Percentiles rank a stretch among this genome's conserved stretches.
phyloP scores from a whole-genome alignment of 2,113 vertebrate species.

The Panthera tigris region DNA sequence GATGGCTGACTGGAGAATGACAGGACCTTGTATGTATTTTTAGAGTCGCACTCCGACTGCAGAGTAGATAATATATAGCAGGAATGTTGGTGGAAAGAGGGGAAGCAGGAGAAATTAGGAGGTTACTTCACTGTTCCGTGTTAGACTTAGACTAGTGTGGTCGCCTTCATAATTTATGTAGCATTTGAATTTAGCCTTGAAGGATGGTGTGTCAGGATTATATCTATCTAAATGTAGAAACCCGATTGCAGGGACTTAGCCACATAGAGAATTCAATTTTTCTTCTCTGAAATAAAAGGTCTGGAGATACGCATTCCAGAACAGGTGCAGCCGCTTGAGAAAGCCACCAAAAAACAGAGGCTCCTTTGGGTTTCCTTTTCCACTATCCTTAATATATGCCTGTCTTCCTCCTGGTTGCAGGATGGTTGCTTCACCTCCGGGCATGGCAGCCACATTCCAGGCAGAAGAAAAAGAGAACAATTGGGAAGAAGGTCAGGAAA shows the following conservation, averaged over 20 bases:
- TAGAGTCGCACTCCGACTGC: neutral
- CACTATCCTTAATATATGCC: too few species aligned
- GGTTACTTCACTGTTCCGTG: neutral
- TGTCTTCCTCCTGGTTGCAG: neutral
- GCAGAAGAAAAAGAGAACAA: neutral
- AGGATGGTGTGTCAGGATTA: neutral
- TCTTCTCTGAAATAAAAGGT: slow-evolving; percentile 2
- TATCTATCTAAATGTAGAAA: neutral
- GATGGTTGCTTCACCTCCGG: neutral
- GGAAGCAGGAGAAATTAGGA: neutral
- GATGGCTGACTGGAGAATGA: neutral
- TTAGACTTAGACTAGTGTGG: neutral
- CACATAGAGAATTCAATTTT: neutral
- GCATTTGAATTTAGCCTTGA: neutral
- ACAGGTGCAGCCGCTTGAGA: neutral
- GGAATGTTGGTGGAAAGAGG: neutral
- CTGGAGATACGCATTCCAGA: neutral
- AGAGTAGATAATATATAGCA: neutral
- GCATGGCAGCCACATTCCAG: neutral
- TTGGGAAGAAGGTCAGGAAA: neutral
- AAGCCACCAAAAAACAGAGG: neutral
- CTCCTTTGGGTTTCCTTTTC: neutral
- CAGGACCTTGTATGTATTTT: neutral
- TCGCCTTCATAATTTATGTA: neutral
- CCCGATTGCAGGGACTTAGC: neutral